Evolutionary conservation across 2,797 vertebrate species (phyloP).

Genomic region (Okamejei kenojei): DNA sequence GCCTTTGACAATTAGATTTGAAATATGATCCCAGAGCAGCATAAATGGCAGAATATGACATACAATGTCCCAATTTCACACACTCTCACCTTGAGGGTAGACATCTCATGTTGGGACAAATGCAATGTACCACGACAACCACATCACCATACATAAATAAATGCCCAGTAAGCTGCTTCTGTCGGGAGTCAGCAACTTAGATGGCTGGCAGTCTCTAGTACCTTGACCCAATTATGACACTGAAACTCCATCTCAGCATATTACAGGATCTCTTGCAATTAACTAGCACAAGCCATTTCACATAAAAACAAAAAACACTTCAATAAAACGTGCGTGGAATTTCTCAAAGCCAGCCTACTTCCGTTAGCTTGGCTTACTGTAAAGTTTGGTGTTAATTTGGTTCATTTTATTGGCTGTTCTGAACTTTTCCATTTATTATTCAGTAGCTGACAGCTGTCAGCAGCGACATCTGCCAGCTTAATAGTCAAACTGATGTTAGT

Average conservation of each 20-base stretch:
- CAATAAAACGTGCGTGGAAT: not conserved
- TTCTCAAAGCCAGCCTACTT: not conserved
- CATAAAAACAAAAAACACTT: not conserved
- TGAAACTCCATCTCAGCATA: not conserved
- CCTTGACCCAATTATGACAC: conserved; percentile 7
- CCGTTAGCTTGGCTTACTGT: not conserved
- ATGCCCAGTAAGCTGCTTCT: not conserved
- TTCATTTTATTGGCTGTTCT: conserved; percentile 7
- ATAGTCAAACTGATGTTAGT: not conserved
- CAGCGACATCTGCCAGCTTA: conserved; percentile 20
- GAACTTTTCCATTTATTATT: conserved; percentile 19
- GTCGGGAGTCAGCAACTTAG: conserved; percentile 26
- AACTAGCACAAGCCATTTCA: not conserved
- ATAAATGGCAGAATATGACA: conserved; percentile 15
- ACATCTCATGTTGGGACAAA: not conserved
- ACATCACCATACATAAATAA: conserved; percentile 22
- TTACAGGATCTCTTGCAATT: conserved; percentile 1
- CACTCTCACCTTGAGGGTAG: conserved; percentile 16
- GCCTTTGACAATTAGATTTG: conserved; percentile 19
- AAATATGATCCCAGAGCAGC: not conserved
- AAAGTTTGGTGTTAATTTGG: conserved; percentile 14
- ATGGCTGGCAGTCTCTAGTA: not conserved
- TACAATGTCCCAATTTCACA: conserved; percentile 21
- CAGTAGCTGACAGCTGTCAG: not conserved
- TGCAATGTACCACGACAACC: not conserved